A percentile compares a stretch with the other conserved stretches of the same genome.
Conservation (phyloP, 1,140 invertebrate genomes). For the Zaprionus vittiger region DNA sequence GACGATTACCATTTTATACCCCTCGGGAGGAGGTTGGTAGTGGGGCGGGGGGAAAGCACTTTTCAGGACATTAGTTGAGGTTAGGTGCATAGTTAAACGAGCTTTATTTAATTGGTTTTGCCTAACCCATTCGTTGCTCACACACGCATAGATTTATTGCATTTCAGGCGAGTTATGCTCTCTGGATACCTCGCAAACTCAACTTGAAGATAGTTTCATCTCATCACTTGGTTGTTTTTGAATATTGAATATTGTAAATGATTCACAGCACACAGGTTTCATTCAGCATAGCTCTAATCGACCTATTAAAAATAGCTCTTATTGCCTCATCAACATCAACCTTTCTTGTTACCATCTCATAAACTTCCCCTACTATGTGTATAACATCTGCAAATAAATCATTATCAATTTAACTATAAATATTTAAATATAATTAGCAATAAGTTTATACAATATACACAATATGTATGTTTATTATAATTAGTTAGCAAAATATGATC, state of each 20-base stretch:
- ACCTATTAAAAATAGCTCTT: no score
- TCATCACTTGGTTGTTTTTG: background rate
- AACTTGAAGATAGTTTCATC: background rate
- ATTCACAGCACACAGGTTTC: no score
- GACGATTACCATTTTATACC: slow-evolving; percentile 14
- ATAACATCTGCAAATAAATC: background rate
- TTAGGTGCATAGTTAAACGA: slow-evolving; percentile 4
- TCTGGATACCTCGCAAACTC: background rate
- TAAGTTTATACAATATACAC: slow-evolving; percentile 11
- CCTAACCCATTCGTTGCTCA: background rate
- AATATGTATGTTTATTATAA: slow-evolving; percentile 31
- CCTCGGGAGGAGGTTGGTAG: background rate
- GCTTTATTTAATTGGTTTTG: slow-evolving; percentile 9
- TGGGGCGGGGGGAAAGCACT: background rate
- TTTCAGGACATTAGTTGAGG: slow-evolving; percentile 1
- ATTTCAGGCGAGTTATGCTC: background rate
- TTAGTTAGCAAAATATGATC: slow-evolving; percentile 9
- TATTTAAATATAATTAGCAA: slow-evolving; percentile 12
- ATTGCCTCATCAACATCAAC: background rate
- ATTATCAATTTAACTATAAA: background rate
- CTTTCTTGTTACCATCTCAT: background rate
- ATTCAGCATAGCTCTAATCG: no score
- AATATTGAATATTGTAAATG: no score
- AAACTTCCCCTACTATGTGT: background rate
- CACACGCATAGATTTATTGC: background rate